phyloP scores from a whole-genome alignment of 2,113 vertebrate genomes.

The Equus przewalskii region DNA sequence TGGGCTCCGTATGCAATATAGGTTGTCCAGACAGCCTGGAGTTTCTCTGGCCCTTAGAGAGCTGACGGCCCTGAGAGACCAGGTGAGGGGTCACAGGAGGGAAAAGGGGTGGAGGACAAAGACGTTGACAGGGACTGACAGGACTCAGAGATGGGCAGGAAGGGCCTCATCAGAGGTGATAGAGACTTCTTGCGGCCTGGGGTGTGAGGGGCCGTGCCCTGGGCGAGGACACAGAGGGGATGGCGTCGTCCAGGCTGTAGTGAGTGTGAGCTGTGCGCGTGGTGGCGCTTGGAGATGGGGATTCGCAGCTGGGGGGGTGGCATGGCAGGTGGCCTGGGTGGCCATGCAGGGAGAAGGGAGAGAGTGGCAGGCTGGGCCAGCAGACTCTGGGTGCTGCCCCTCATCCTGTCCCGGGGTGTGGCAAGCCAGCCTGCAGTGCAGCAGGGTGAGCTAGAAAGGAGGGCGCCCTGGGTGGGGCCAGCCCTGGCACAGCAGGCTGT shows the following conservation, averaged over 20 bases:
- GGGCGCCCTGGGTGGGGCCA: neutral
- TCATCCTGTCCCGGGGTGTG: neutral
- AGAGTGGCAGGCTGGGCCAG: neutral
- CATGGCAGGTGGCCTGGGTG: neutral
- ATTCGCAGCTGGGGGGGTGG: accelerated
- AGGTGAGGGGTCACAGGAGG: neutral
- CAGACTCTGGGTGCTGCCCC: neutral
- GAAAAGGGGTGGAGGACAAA: neutral
- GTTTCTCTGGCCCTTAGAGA: neutral
- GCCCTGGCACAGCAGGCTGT: neutral
- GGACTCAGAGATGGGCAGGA: neutral
- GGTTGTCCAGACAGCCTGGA: neutral
- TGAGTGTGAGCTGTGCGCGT: neutral
- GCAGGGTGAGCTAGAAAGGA: neutral
- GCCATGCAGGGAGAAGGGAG: neutral
- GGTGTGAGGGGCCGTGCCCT: neutral
- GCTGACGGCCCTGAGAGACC: neutral
- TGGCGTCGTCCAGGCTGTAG: neutral
- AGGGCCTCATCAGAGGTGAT: neutral
- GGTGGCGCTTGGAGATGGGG: neutral
- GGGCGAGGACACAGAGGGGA: no score
- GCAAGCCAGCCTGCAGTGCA: neutral
- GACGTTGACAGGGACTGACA: accelerated
- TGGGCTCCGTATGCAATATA: accelerated
- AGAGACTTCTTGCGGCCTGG: neutral